Evolutionary conservation across 2,797 vertebrate genomes (phyloP).

Genomic region (Anguilla anguilla): DNA sequence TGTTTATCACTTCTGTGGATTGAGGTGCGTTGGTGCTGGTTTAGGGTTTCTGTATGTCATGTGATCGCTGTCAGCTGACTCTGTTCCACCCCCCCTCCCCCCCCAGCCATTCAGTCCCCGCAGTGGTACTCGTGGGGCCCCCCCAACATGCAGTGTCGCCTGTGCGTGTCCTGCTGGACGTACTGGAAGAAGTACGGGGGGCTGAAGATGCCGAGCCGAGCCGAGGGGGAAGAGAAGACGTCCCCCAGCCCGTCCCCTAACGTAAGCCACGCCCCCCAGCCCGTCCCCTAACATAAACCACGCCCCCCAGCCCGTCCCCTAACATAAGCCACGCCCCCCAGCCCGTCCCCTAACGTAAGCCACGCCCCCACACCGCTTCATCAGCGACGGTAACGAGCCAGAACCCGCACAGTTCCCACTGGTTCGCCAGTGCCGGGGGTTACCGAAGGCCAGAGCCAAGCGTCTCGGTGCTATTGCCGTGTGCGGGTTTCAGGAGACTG

Average conservation of each 20-base stretch:
- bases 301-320: too few relatives aligned
- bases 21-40: neutral
- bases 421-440: too few relatives aligned
- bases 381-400: too few relatives aligned
- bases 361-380: neutral
- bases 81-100: conserved; percentile 23
- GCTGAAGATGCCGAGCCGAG: conserved; percentile 95
- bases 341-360: too few relatives aligned
- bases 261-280: conserved; percentile 56
- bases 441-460: too few relatives aligned
- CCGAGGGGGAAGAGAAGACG: conserved; percentile 88
- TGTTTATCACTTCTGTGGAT: too few relatives aligned
- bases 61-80: neutral
- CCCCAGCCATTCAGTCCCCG: conserved; percentile 88
- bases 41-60: neutral
- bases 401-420: too few relatives aligned
- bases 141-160: conserved; percentile 94
- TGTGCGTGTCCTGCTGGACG: conserved; percentile 95
- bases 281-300: too few relatives aligned
- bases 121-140: conserved; percentile 99
- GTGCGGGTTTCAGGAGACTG: too few relatives aligned
- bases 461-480: too few relatives aligned
- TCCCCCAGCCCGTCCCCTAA: conserved; percentile 81
- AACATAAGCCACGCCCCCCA: too few relatives aligned
- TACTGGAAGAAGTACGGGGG: conserved; percentile 99